Base-by-base conservation (phyloP, 2,888 invertebrate species). In the Stenurella melanura region DNA sequence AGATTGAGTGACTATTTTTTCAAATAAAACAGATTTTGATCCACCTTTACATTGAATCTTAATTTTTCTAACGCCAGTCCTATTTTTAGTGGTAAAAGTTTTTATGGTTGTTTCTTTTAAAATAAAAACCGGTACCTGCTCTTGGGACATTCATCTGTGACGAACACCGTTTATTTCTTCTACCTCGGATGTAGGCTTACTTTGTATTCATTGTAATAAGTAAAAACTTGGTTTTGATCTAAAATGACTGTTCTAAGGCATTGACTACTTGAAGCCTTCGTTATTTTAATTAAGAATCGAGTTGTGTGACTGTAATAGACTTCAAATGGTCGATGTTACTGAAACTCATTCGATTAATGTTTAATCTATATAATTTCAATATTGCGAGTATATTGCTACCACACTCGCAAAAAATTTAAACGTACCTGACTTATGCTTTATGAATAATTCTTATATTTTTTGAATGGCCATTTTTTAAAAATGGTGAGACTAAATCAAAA, bases 351-450 rank as follows among this genome's bases (percentile, higher is more conserved):
- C 69, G 56, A 50, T 75, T 60, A 50, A 68, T 42, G 56, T 72
- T 63, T 34, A 54, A 38, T 54, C 54, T 30, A 60, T 64, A 17
- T 57, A 73, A 76, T 60, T 75, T 60, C 54, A 64, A 61, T 75
- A 58, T 63, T 74, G 69, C 38, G 60, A 70, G 60, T 69, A 30
- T 70, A 60, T 60, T 60, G 70, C 68, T 74, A 79, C 79, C 74
- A 76, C 73, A 74, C 80, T 85, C 78, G 78, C 83, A 75, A 75
- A 81, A 82, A 81, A 82, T 73, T 80, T 76, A 81, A 87, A 81
- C 84, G 89, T 89, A 89, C 89, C 89, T 89, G 89, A 89, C 84
- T 88, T 88, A 89, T 87, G 87, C 88, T 88, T 88, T 88, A 89
- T 86, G 83, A 84, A 82, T 85, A 82, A 81, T 83, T 73, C 77